Base-by-base conservation (phyloP, 2,113 vertebrate species). In the Boleophthalmus pectinirostris region DNA sequence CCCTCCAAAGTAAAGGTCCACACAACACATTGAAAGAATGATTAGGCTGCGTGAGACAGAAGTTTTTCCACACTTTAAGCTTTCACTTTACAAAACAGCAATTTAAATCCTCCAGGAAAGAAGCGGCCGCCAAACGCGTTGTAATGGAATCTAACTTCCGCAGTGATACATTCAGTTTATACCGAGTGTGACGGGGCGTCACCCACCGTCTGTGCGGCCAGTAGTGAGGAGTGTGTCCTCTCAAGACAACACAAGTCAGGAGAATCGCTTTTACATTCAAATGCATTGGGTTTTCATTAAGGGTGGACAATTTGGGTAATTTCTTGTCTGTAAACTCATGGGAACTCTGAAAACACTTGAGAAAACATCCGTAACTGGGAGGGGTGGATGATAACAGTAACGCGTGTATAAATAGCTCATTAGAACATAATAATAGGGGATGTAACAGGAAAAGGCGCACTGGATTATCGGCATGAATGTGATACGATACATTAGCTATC, bases 111-210 rank as follows among this genome's bases (percentile, higher is more conserved):
- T 51, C 14, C 8, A 47, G 61, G 56, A n/a, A 1, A 61, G 2
- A 76, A 43, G 58, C 61, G 5, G 56, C 20, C 10, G 20, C 7
- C 69, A 3, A 71, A 81, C 65, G 83, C 75, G 54, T 78, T 74
- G 81, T 82, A 87, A 85, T 83, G 87, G 87, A 91, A 86, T 91
- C 85, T 76, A 85, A 93, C 92, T 94, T 94, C 92, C 92, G 93
- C 93, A 92, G 88, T 92, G 88, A 88, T 88, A 79, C 81, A 68
- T 79, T 79, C 75, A 80, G 68, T 81, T 86, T 83, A 70, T 29
- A 76, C 78, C 77, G 69, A 61, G 85, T 82, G 81, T 85, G 85
- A 84, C 91, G 92, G 93, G 93, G 93, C 92, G 92, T 93, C 92
- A 89, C 92, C 93, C 92, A 25, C 81, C 18, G 81, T 79, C 80